phyloP scores from a whole-genome alignment of 2,888 invertebrate species.

The Apocheima hispidaria region DNA sequence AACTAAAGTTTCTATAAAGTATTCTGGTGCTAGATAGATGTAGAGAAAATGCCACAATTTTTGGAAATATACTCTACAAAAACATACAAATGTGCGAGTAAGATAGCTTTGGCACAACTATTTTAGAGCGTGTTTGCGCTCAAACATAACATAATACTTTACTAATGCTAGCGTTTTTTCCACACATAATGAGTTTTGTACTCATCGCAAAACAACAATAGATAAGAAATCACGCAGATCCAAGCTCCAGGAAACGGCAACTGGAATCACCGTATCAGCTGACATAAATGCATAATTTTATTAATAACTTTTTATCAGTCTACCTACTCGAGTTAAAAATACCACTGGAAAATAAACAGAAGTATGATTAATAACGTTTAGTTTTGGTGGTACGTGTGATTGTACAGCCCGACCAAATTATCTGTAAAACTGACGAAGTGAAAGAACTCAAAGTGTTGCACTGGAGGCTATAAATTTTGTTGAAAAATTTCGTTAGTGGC shows the following conservation, averaged over 20 bases:
- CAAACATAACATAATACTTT: too few species aligned
- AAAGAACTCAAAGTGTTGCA: neutral
- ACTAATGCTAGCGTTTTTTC: neutral
- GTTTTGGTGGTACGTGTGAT: conserved; percentile 24
- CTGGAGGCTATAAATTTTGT: neutral
- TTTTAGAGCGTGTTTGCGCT: too few species aligned
- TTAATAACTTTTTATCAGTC: conserved; percentile 18
- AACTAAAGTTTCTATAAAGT: too few species aligned
- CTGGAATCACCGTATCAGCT: conserved; percentile 24
- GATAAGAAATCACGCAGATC: conserved; percentile 23
- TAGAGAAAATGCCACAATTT: too few species aligned
- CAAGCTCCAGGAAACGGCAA: conserved; percentile 24
- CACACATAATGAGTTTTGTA: conserved; percentile 7
- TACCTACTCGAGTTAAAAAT: conserved; percentile 12
- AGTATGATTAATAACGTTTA: conserved; percentile 37
- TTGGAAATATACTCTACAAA: too few species aligned
- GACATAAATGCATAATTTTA: conserved; percentile 23
- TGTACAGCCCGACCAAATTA: neutral
- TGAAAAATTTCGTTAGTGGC: neutral
- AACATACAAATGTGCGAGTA: too few species aligned
- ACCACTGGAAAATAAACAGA: conserved; percentile 11
- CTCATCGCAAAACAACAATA: conserved; percentile 22
- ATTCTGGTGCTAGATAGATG: too few species aligned
- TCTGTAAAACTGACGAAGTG: too few species aligned
- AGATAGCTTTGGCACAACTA: too few species aligned